Percentiles rank a stretch among this genome's conserved stretches.
Evolutionary conservation across 2,797 vertebrate genomes (phyloP).

Genomic region (Enteromius viviparus): DNA sequence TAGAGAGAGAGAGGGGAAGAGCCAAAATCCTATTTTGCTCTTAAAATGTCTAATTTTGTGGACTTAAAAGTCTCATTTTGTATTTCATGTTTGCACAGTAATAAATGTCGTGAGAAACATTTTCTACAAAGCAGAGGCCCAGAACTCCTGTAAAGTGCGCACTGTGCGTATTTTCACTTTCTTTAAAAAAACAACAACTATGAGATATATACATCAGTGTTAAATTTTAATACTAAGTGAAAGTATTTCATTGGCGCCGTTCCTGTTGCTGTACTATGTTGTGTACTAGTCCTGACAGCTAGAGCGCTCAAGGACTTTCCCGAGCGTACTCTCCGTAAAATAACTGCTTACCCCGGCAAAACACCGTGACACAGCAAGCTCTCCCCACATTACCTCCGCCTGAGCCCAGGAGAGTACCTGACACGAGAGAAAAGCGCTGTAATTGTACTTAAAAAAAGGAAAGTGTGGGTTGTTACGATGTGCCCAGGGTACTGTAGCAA

Average conservation of each 20-base stretch:
- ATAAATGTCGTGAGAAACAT: constrained; percentile 12
- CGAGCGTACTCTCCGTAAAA: constrained; percentile 34
- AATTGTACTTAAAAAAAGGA: constrained; percentile 11
- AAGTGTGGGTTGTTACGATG: constrained; percentile 20
- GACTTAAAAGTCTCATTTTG: not conserved
- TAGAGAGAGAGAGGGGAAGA: too few relatives aligned
- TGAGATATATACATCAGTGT: not conserved
- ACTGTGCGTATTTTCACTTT: not conserved
- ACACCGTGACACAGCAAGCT: constrained; percentile 38
- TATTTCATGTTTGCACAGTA: not conserved
- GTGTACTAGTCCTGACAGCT: constrained; percentile 43
- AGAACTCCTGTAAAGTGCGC: not conserved
- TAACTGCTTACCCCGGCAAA: constrained; percentile 39
- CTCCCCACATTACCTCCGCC: constrained; percentile 5
- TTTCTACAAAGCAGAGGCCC: constrained; percentile 14
- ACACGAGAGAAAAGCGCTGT: constrained; percentile 4
- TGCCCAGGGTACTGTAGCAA: constrained; percentile 15
- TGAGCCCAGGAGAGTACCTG: constrained; percentile 21
- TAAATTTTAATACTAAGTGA: not conserved
- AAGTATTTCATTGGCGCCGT: constrained; percentile 8
- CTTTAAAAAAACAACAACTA: not conserved
- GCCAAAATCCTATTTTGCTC: not conserved
- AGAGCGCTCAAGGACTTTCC: constrained; percentile 57
- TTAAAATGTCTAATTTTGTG: not conserved
- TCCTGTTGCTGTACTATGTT: constrained; percentile 34